phyloP scores from a whole-genome alignment of 2,113 vertebrate species.

The Clarias batrachus region DNA sequence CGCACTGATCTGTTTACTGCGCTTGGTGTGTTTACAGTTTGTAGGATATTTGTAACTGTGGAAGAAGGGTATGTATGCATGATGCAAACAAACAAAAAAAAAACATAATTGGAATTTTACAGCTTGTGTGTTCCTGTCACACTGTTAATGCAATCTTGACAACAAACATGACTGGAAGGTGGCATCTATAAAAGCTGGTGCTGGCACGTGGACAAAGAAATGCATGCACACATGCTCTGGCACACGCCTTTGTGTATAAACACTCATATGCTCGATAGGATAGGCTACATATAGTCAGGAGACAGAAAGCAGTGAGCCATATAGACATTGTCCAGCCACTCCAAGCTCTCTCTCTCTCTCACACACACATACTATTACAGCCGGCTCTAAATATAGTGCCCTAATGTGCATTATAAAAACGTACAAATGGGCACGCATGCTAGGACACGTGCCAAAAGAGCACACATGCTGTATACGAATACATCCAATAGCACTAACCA shows the following conservation, averaged over 20 bases:
- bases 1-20: neutral
- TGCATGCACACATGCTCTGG: neutral
- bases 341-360: conserved; percentile 28
- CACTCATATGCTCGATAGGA: neutral
- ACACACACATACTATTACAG: neutral
- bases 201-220: neutral
- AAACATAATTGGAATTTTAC: neutral
- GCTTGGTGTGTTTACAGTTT: neutral
- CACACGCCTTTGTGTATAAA: neutral
- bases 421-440: conserved; percentile 37
- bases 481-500: conserved; percentile 69
- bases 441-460: conserved; percentile 38
- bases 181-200: neutral
- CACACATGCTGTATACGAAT: conserved; percentile 48
- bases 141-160: neutral
- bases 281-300: conserved; percentile 66
- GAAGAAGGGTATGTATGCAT: neutral
- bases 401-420: conserved; percentile 54
- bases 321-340: conserved; percentile 56
- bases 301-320: conserved; percentile 63
- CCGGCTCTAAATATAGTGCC: conserved; percentile 39
- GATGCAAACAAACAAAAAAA: neutral
- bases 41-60: neutral
- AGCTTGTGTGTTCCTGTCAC: neutral
- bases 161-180: neutral